These are phyloP conservation scores for Meganola albula DNA, from an alignment of 2,888 invertebrate genomes.

Conservation along the genomic window DNA sequence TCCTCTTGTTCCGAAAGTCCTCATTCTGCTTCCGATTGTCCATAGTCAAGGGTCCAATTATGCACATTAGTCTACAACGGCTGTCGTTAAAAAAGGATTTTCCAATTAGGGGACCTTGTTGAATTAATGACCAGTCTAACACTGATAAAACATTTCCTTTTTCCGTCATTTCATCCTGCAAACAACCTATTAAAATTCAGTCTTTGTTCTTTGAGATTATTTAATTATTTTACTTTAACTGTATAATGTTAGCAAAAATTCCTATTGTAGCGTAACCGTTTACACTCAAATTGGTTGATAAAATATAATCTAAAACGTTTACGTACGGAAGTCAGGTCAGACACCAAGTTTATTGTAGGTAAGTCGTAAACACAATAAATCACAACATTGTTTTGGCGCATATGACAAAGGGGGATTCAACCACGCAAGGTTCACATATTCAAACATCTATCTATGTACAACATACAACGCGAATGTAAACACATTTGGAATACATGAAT, in stretches of 20 bases:
- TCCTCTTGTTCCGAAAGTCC: slow-evolving; percentile 39
- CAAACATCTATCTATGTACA: slow-evolving; percentile 16
- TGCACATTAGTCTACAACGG: slow-evolving; percentile 47
- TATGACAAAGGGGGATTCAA: slow-evolving; percentile 39
- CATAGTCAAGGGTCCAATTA: slow-evolving; percentile 55
- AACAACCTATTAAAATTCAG: too few relatives aligned
- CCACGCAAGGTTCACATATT: slow-evolving; percentile 31
- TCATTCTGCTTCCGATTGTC: slow-evolving; percentile 48
- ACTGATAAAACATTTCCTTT: slow-evolving; percentile 49
- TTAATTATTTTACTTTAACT: too few relatives aligned
- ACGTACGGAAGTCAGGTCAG: too few relatives aligned
- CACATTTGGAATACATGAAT: too few relatives aligned
- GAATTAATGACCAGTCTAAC: slow-evolving; percentile 53
- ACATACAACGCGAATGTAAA: too few relatives aligned
- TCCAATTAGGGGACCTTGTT: slow-evolving; percentile 53
- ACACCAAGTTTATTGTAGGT: too few relatives aligned
- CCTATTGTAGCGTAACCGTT: too few relatives aligned
- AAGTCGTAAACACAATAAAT: slow-evolving; percentile 55
- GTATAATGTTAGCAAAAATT: too few relatives aligned
- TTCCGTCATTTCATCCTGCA: slow-evolving; percentile 39
- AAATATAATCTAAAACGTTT: too few relatives aligned
- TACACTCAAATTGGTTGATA: too few relatives aligned
- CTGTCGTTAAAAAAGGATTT: slow-evolving; percentile 57
- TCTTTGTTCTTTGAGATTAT: neutral
- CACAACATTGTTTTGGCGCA: slow-evolving; percentile 50